These are phyloP conservation scores for Lepus europaeus DNA, from an alignment of 2,113 vertebrate species.

Conservation along the genomic window DNA sequence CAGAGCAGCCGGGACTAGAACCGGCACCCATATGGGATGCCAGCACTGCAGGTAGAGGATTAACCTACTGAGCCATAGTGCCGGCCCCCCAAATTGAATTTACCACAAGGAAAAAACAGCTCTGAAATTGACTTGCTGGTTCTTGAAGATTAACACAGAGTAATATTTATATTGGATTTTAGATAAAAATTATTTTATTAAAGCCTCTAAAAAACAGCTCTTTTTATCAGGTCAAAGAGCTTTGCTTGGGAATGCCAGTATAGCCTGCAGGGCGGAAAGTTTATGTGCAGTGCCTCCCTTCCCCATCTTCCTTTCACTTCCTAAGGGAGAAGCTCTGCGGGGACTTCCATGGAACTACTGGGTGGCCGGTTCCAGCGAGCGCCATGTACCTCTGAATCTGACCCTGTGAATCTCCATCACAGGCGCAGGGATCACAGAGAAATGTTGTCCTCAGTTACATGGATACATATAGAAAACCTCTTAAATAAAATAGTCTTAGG, in stretches of 20 bases:
- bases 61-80: too few species aligned
- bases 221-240: conserved; percentile 54
- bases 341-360: rapidly evolving
- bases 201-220: conserved; percentile 22
- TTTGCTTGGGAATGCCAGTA: not conserved
- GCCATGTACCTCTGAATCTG: not conserved
- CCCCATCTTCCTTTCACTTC: not conserved
- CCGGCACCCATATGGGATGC: too few species aligned
- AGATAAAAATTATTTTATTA: conserved; percentile 75
- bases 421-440: not conserved
- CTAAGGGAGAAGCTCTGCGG: not conserved
- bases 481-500: not conserved
- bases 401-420: not conserved
- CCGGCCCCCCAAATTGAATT: conserved; percentile 42
- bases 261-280: not conserved
- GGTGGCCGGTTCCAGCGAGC: too few species aligned
- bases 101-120: conserved; percentile 47
- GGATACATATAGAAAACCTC: not conserved
- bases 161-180: conserved; percentile 70
- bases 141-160: conserved; percentile 62
- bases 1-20: too few species aligned
- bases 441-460: not conserved
- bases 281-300: not conserved
- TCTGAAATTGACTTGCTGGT: conserved; percentile 43
- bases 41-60: too few species aligned